phyloP scores from a whole-genome alignment of 1,140 invertebrate genomes.

The Monochamus saltuarius region DNA sequence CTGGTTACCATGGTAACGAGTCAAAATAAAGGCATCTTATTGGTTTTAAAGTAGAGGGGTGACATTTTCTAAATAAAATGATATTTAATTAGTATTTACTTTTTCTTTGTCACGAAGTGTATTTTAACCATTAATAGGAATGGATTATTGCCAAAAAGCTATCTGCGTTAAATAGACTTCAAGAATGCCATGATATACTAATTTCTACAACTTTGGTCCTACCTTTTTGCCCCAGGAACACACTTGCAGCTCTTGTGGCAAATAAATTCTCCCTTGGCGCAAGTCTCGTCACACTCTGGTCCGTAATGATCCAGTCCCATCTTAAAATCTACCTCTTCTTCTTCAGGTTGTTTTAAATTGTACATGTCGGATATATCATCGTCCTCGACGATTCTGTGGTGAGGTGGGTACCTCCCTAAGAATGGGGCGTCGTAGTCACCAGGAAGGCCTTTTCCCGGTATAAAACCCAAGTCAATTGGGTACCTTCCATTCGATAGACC shows the following conservation, averaged over 20 bases:
- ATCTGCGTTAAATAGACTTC: too few relatives aligned
- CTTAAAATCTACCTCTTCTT: slow-evolving; percentile 39
- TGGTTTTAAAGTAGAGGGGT: too few relatives aligned
- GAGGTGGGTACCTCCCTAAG: slow-evolving; percentile 29
- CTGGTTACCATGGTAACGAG: too few relatives aligned
- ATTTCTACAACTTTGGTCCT: too few relatives aligned
- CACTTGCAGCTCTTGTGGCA: slow-evolving; percentile 63
- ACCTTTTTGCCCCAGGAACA: slow-evolving; percentile 46
- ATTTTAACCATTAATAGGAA: too few relatives aligned
- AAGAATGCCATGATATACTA: too few relatives aligned
- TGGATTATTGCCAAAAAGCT: too few relatives aligned
- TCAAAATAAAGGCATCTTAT: too few relatives aligned
- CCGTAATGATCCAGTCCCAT: slow-evolving; percentile 40
- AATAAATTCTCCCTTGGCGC: slow-evolving; percentile 55
- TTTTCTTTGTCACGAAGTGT: too few relatives aligned
- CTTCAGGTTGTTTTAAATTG: slow-evolving; percentile 27
- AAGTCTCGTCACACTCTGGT: slow-evolving; percentile 53
- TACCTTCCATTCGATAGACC: slow-evolving; percentile 25
- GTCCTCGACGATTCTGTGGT: slow-evolving; percentile 29
- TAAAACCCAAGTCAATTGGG: slow-evolving; percentile 31
- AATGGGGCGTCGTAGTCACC: slow-evolving; percentile 6
- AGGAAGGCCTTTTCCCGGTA: slow-evolving; percentile 29
- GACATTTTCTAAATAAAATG: too few relatives aligned
- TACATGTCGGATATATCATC: slow-evolving; percentile 28
- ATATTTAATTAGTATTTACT: too few relatives aligned